A percentile compares a stretch with the other conserved stretches of the same genome.
Conservation (phyloP, 2,888 invertebrate species). For the Cerceris ruficornis region DNA sequence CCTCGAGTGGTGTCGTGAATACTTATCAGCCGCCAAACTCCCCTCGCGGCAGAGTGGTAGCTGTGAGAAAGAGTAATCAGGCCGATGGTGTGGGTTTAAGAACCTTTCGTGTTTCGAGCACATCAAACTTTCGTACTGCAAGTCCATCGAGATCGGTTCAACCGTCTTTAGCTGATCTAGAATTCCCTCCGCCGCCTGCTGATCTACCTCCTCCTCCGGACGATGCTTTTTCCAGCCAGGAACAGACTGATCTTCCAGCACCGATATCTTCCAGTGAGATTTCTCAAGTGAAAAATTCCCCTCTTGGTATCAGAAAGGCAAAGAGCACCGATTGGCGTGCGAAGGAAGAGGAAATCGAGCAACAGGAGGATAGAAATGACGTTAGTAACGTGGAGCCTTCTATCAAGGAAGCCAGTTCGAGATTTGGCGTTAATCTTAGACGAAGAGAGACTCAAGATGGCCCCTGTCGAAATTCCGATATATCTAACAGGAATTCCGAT, state of each 20-base stretch:
- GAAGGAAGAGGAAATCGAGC: conserved; percentile 71
- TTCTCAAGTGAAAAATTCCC: conserved; percentile 69
- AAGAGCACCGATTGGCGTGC: conserved; percentile 68
- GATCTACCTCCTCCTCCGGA: conserved; percentile 90
- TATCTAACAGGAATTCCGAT: conserved; percentile 56
- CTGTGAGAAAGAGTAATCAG: conserved; percentile 78
- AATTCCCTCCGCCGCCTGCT: conserved; percentile 93
- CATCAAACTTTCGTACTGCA: conserved; percentile 83
- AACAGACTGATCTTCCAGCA: conserved; percentile 45
- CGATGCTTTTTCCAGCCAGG: conserved; percentile 46
- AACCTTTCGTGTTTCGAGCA: conserved; percentile 81
- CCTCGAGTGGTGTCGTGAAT: conserved; percentile 89
- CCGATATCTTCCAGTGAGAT: conserved; percentile 61
- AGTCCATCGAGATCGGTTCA: conserved; percentile 89
- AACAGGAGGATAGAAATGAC: conserved; percentile 81
- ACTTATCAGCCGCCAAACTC: conserved; percentile 84
- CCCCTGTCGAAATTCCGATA: conserved; percentile 73
- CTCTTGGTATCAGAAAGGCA: conserved; percentile 74
- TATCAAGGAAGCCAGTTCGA: conserved; percentile 88
- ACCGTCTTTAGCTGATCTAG: conserved; percentile 90
- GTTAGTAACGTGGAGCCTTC: conserved; percentile 86
- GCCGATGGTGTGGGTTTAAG: conserved; percentile 81
- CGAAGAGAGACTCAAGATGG: conserved; percentile 85
- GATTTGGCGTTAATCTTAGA: conserved; percentile 88
- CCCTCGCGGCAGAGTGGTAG: conserved; percentile 82